These are phyloP conservation scores for Leucophora obtusa DNA, from an alignment of 2,888 invertebrate species.

Conservation along the genomic window DNA sequence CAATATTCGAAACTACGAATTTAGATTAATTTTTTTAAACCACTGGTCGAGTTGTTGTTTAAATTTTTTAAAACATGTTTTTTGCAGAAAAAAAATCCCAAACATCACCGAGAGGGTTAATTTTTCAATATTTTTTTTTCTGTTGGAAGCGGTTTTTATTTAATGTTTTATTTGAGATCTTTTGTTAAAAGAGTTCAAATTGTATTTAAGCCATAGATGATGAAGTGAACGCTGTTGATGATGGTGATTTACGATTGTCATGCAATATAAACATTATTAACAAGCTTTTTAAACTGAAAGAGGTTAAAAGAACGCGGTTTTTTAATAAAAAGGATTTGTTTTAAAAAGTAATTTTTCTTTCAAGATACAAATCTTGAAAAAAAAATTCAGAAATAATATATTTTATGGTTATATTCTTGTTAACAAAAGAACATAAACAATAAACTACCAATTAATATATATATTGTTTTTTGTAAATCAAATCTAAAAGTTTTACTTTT, in stretches of 20 bases:
- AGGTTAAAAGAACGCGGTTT: background rate
- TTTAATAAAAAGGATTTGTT: constrained; percentile 1
- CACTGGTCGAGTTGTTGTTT: too few species aligned
- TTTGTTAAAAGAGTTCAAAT: constrained; percentile 29
- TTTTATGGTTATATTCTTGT: background rate
- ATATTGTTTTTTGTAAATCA: constrained; percentile 7
- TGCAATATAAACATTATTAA: constrained; percentile 61
- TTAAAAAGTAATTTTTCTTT: background rate
- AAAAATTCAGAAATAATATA: background rate
- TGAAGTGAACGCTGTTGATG: constrained; percentile 44
- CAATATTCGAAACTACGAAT: too few species aligned
- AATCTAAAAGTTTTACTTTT: background rate
- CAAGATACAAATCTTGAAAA: background rate
- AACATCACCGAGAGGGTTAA: background rate
- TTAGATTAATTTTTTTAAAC: too few species aligned
- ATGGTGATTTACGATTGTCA: constrained; percentile 62
- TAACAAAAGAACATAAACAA: constrained; percentile 14
- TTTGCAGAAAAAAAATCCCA: too few species aligned
- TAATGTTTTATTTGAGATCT: background rate
- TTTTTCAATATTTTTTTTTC: background rate
- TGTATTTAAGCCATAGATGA: constrained; percentile 36
- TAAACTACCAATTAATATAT: constrained; percentile 25
- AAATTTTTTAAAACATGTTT: too few species aligned
- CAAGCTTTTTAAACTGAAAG: constrained; percentile 14
- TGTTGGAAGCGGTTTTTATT: background rate